phyloP scores from a whole-genome alignment of 1,140 invertebrate species.

The Dolichoris vasculosae region DNA sequence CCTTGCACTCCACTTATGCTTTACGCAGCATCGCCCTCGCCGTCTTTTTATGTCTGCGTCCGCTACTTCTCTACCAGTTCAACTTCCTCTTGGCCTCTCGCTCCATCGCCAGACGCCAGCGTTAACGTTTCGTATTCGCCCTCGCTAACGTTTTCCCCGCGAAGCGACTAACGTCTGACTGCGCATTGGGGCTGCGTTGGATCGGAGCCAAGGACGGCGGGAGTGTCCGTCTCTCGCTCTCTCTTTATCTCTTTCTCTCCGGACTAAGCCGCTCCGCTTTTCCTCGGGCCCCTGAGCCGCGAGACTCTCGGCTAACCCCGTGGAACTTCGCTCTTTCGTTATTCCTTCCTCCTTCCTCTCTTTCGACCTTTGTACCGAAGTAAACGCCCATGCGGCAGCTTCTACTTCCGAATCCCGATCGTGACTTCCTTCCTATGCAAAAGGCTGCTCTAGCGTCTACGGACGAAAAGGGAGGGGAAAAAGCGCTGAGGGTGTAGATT shows the following conservation, averaged over 20 bases:
- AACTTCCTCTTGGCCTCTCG: slow-evolving; percentile 32
- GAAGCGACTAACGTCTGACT: slow-evolving; percentile 33
- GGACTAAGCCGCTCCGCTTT: not conserved
- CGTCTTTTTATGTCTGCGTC: slow-evolving; percentile 41
- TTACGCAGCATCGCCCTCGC: no score
- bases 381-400: no score
- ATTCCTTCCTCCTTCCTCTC: not conserved
- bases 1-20: not conserved
- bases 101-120: not conserved
- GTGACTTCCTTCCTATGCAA: not conserved
- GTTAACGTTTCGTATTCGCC: no score
- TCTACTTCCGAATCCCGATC: not conserved
- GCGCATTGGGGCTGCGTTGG: not conserved
- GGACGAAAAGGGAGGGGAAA: not conserved
- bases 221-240: not conserved
- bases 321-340: not conserved
- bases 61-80: not conserved
- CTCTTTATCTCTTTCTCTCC: not conserved
- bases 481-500: not conserved
- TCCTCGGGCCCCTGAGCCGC: not conserved
- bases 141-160: not conserved
- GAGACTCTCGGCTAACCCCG: not conserved
- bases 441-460: not conserved
- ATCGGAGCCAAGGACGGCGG: not conserved
- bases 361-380: no score